Base-by-base conservation (phyloP, 2,113 vertebrate species). In the Oplegnathus fasciatus region DNA sequence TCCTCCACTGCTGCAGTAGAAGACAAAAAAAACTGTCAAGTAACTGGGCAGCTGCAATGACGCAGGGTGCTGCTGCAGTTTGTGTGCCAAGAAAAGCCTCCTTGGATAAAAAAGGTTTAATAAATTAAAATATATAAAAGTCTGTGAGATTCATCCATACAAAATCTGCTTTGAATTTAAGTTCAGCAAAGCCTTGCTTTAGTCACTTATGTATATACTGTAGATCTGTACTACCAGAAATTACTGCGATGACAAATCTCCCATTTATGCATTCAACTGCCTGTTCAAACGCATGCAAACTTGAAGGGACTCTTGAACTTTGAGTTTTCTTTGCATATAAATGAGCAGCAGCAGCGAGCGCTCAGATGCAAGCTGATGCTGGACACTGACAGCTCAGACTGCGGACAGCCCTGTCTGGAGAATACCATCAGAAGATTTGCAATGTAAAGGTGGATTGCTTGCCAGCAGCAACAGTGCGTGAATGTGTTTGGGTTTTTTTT, bases 321-420 rank as follows among this genome's bases (percentile, higher is more conserved):
- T 2, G 8, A 2, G 6, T 20, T 64, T 37, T 65, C 26, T 60
- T 58, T 78, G 0, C 68, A 81, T 84, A 2, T 55, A 11, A 75
- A 85, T 75, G 32, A 75, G 46, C 52, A 64, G 50, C 52, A 64
- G 50, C 20, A 54, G 77, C 11, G 3, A 52, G 60, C n/a, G 3
- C 28, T 88, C 3, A 6, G 40, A 37, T 26, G 7, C 42, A 34
- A 46, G 22, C 60, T 9, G 46, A 28, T 30, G 22, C 57, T 42
- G 18, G 50, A 84, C n/a, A 15, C 44, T 57, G 54, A 77, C 55
- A 54, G 80, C 26, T 75, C 75, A 48, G 30, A 48, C 57, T 55
- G 55, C 17, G 24, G 24, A 62, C 42, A 28, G 58, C 9, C n/a
- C 24, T 13, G 14, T 66, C 30, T 75, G 37, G 11, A 15, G 22